phyloP scores from a whole-genome alignment of 2,797 vertebrate genomes.

The Apodemus agrarius region DNA sequence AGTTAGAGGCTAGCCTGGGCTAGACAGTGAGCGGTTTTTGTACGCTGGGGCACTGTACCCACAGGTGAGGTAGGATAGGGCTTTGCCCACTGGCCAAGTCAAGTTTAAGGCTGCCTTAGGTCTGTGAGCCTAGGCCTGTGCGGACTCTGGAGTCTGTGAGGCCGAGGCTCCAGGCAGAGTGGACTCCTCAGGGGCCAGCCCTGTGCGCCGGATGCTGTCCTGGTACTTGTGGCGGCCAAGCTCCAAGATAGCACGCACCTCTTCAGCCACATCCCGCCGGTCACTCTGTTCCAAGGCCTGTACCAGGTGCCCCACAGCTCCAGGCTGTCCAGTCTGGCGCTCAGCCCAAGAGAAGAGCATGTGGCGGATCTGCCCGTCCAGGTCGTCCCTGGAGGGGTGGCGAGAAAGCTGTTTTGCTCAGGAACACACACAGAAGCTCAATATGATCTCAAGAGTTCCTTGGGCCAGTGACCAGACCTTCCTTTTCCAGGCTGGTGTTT shows the following conservation, averaged over 20 bases:
- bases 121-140: conserved; percentile 24
- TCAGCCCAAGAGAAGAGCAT: conserved; percentile 97
- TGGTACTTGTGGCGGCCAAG: conserved; percentile 94
- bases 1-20: not conserved
- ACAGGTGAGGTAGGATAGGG: not conserved
- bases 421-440: too few species aligned
- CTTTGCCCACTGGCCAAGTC: too few species aligned
- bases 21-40: not conserved
- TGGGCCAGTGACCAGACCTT: not conserved
- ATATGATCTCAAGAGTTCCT: not conserved
- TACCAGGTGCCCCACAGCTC: conserved; percentile 89
- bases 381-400: conserved; percentile 87
- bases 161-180: accelerated
- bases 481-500: not conserved
- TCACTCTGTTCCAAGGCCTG: conserved; percentile 92
- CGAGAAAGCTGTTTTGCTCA: not conserved
- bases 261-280: conserved; percentile 94
- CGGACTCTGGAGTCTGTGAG: not conserved
- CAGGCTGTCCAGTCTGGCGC: conserved; percentile 87
- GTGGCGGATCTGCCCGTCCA: conserved; percentile 92
- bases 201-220: conserved; percentile 92
- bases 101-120: not conserved
- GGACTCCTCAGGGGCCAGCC: conserved; percentile 88
- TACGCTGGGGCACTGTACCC: not conserved
- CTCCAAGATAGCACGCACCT: conserved; percentile 92